These are phyloP conservation scores for Cyphomyrus plagiostoma DNA, from an alignment of 2,113 vertebrate species.

Conservation along the genomic window DNA sequence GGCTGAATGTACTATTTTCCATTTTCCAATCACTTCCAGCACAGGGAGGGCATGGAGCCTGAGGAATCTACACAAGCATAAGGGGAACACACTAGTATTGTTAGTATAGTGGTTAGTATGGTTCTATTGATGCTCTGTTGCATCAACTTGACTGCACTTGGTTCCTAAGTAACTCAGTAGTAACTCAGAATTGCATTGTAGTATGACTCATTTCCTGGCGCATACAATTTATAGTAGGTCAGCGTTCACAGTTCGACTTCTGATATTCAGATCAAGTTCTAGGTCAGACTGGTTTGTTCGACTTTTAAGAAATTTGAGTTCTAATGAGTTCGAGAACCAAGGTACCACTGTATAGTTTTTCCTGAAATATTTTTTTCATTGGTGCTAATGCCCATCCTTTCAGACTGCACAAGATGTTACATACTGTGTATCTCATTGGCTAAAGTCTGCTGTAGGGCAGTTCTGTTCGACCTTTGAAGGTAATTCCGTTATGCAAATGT, in stretches of 20 bases:
- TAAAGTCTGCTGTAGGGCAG: neutral
- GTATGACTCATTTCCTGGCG: neutral
- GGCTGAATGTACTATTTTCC: neutral
- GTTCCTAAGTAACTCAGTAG: neutral
- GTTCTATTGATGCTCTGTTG: neutral
- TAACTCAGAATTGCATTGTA: neutral
- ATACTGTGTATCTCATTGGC: neutral
- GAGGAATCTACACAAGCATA: neutral
- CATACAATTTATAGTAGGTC: too few relatives aligned
- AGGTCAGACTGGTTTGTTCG: too few relatives aligned
- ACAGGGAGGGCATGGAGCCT: neutral
- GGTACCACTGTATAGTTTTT: neutral
- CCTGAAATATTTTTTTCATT: neutral
- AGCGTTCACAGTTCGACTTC: too few relatives aligned
- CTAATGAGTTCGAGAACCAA: too few relatives aligned
- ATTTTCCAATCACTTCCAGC: neutral
- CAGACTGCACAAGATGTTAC: neutral
- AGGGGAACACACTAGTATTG: neutral
- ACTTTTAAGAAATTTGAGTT: too few relatives aligned
- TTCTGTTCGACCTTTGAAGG: neutral
- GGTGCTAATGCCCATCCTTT: neutral
- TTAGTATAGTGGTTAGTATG: neutral
- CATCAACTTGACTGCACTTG: too few relatives aligned
- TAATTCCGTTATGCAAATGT: neutral
- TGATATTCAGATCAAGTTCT: too few relatives aligned